These are phyloP conservation scores for Heterotilapia buettikoferi DNA, from an alignment of 2,113 vertebrate species.

Conservation along the genomic window DNA sequence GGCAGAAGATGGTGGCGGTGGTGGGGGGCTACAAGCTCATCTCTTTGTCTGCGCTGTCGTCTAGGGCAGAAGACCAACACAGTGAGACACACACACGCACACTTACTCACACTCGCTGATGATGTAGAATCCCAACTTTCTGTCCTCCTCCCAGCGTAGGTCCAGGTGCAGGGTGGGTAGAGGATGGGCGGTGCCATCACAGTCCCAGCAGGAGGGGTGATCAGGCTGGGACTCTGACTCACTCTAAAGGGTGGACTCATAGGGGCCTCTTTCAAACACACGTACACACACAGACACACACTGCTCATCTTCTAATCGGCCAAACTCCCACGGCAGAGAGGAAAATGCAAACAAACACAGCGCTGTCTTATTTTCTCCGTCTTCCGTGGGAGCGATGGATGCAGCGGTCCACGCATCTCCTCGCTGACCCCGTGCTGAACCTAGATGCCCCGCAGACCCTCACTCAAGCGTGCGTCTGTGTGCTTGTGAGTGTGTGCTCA, in stretches of 20 bases:
- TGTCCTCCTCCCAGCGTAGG: constrained; percentile 36
- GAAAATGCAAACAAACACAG: constrained; percentile 42
- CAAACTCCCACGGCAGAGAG: constrained; percentile 51
- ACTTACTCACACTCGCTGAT: constrained; percentile 44
- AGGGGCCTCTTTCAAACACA: constrained; percentile 42
- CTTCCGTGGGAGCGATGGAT: constrained; percentile 32
- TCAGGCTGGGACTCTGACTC: constrained; percentile 65
- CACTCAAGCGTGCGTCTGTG: background rate
- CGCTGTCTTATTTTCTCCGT: constrained; percentile 4
- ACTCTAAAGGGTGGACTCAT: constrained; percentile 55
- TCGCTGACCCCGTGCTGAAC: constrained; percentile 55
- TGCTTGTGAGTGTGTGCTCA: constrained; percentile 9
- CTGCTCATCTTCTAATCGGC: constrained; percentile 39
- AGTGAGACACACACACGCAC: constrained; percentile 39
- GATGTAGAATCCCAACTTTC: constrained; percentile 45
- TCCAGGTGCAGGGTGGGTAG: constrained; percentile 75
- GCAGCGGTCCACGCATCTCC: constrained; percentile 6
- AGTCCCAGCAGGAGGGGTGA: constrained; percentile 65
- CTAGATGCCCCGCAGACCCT: constrained; percentile 30
- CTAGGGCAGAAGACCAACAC: constrained; percentile 60
- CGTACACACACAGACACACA: constrained; percentile 17
- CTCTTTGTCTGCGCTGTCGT: constrained; percentile 63
- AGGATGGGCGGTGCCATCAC: constrained; percentile 72
- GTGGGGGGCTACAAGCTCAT: constrained; percentile 57
- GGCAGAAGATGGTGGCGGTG: constrained; percentile 15